Evolutionary conservation across 2,113 vertebrate species (phyloP), one percentile per base, ranked within the genome.

Genomic region (Hoplias malabaricus): DNA sequence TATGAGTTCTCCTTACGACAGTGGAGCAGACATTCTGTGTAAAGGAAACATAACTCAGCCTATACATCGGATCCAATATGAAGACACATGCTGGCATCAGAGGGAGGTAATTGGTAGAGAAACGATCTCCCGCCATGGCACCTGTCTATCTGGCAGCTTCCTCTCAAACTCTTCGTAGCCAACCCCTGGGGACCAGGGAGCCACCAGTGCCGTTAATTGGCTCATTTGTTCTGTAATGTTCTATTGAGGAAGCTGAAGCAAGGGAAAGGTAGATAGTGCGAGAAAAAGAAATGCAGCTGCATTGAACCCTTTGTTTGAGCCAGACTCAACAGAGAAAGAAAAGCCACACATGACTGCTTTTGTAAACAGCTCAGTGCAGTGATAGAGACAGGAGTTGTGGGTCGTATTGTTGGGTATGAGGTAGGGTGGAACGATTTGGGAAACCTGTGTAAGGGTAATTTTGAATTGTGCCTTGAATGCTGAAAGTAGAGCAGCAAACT

Each of bases 161-260:
- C 72, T 75, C 85, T 85, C 82, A 87, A 87, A 86, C 82, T 70
- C 69, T 85, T 84, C 86, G 69, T 72, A 63, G 80, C 31, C 73
- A 25, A 86, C 84, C 85, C 86, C 21, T 1, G 36, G 85, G 87
- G 90, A 89, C 82, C 66, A 78, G 80, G 73, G 82, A 87, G 89
- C 84, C 87, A 90, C 87, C 81, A 38, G 84, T 84, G 86, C 87
- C 86, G 84, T 91, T 92, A 92, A 91, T 93, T 91, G 92, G 86
- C 90, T 91, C 89, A 92, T 93, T 92, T 92, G 90, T 92, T 91
- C 89, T 84, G 88, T 91, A 89, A 90, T 91, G 87, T 91, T 90
- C 87, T 89, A 90, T 84, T 90, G 88, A 91, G 87, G 88, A 88
- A 90, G 90, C 86, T 86, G 85, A 90, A 67, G 4, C 38, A 56